Evolutionary conservation across 2,797 vertebrate genomes (phyloP).

Genomic region (Catharus ustulatus): DNA sequence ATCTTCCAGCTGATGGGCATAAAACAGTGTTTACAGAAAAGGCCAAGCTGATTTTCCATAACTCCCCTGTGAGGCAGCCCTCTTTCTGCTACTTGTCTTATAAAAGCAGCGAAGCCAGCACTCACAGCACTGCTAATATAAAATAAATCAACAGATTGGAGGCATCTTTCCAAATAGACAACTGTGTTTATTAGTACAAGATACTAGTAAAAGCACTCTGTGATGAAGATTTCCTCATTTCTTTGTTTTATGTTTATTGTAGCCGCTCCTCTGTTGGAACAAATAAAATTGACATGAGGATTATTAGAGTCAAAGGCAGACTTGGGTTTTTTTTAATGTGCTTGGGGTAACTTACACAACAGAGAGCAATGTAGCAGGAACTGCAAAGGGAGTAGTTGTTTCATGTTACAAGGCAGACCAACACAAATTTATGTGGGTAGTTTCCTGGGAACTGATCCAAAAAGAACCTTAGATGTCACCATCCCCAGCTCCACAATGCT

Average conservation of each 20-base stretch:
- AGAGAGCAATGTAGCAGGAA: background rate
- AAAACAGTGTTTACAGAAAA: constrained; percentile 20
- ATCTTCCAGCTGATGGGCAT: background rate
- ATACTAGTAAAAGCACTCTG: constrained; percentile 31
- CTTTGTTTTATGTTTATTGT: constrained; percentile 54
- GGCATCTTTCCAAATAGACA: constrained; percentile 55
- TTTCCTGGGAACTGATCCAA: constrained; percentile 31
- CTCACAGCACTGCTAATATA: background rate
- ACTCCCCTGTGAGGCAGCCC: background rate
- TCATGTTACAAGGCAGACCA: constrained; percentile 12
- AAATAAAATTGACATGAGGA: constrained; percentile 34
- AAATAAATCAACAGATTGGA: constrained; percentile 22
- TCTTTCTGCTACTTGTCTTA: constrained; percentile 8
- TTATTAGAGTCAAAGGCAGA: background rate
- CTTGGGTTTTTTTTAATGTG: background rate
- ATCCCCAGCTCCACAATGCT: background rate
- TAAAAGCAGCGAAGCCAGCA: background rate
- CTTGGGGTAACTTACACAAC: background rate
- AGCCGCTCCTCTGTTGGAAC: background rate
- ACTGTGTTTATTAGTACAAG: constrained; percentile 68
- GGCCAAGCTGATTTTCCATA: background rate
- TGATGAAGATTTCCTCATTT: constrained; percentile 39
- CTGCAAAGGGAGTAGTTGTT: background rate
- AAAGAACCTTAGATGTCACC: background rate
- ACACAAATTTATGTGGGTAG: background rate